phyloP scores from a whole-genome alignment of 2,113 vertebrate species.

The Cyanocitta stelleri region DNA sequence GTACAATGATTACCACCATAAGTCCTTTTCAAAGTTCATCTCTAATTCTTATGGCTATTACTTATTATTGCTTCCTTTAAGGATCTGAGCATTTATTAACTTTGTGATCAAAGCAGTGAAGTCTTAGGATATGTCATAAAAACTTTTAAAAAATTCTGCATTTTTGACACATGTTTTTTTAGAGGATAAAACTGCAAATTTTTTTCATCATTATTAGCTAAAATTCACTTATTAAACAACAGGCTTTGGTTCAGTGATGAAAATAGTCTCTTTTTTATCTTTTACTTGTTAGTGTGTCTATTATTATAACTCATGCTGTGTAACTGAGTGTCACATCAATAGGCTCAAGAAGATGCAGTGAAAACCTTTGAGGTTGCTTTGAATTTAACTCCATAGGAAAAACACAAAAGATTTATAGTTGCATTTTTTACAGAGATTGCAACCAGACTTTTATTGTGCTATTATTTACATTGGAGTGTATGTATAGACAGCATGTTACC shows the following conservation, averaged over 20 bases:
- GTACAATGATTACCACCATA: not conserved
- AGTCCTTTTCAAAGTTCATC: not conserved
- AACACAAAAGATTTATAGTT: not conserved
- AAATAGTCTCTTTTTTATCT: not conserved
- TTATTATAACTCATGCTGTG: not conserved
- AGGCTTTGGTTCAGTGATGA: not conserved
- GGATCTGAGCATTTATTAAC: not conserved
- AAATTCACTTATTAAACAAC: slow-evolving; percentile 1
- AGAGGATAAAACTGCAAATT: not conserved
- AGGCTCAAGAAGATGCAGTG: not conserved
- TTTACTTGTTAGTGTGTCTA: not conserved
- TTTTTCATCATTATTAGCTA: not conserved
- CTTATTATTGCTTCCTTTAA: not conserved
- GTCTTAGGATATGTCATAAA: not conserved
- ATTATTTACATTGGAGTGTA: not conserved
- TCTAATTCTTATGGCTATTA: not conserved
- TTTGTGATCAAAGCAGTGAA: not conserved
- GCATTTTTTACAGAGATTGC: not conserved
- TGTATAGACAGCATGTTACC: not conserved
- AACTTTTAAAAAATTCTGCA: not conserved
- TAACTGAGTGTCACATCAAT: not conserved
- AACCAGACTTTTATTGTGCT: not conserved
- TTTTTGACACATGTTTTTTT: not conserved
- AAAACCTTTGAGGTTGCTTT: not conserved
- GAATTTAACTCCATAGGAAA: not conserved